phyloP scores from a whole-genome alignment of 1,140 invertebrate species.

The Adelges cooleyi region DNA sequence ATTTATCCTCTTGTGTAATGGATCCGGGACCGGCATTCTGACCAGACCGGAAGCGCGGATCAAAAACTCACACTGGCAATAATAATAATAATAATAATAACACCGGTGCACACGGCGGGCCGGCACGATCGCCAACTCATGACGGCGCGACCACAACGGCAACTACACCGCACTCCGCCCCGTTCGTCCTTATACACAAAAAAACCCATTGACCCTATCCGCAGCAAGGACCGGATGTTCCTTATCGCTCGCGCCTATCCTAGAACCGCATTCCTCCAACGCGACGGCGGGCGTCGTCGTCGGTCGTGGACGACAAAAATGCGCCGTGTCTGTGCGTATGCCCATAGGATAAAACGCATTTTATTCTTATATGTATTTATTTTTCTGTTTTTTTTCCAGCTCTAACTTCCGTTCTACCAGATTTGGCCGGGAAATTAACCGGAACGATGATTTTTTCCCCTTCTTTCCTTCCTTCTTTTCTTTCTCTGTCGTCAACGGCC shows the following conservation, averaged over 20 bases:
- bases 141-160: no score
- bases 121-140: no score
- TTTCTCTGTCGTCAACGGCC: no score
- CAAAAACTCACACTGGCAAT: background rate
- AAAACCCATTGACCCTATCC: slow-evolving; percentile 29
- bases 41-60: slow-evolving; percentile 13
- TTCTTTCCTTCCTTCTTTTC: background rate
- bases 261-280: slow-evolving; percentile 22
- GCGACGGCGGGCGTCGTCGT: background rate
- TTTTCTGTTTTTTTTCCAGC: background rate
- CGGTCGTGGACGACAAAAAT: background rate
- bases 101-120: no score
- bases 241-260: slow-evolving; percentile 26
- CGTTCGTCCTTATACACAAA: slow-evolving; percentile 7
- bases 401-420: slow-evolving; percentile 19
- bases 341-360: background rate
- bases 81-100: no score
- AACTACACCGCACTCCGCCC: no score
- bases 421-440: slow-evolving; percentile 25
- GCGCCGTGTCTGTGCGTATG: background rate
- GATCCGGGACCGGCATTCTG: background rate
- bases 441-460: slow-evolving; percentile 16
- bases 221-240: slow-evolving; percentile 20
- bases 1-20: slow-evolving; percentile 23
- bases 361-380: background rate